Evolutionary conservation across 2,888 invertebrate genomes (phyloP), one percentile per base, ranked within the genome.

Genomic region (Sphecodes monilicornis): DNA sequence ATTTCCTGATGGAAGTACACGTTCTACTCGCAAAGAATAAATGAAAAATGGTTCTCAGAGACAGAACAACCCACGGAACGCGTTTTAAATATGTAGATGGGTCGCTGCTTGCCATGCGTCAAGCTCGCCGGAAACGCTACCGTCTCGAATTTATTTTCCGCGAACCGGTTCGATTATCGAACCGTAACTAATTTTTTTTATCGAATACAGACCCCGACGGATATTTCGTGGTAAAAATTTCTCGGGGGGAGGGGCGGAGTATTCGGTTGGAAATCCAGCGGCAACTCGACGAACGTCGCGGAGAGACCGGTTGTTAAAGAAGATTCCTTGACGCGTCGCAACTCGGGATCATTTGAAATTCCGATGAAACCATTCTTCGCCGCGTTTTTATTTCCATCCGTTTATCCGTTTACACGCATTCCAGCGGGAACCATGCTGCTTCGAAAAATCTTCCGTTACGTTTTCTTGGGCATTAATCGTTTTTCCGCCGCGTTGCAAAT

Each of bases 391-490:
- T 70, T 64, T 75, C 66, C 50, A 60, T 68, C 39, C 50, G 11
- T 36, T 50, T 39, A 41, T 66, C 60, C 36, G 39, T 72, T 69
- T 60, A 32, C 71, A 78, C 75, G 79, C 82, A 86, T 83, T 89
- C 86, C 87, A 82, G 74, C 41, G 73, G 74, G 83, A 32, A 36
- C 18, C 80, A n/a, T 84, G 88, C 86, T 78, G 88, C 87, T 89
- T 81, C 85, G 85, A 71, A 86, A 84, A 82, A 71, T 22, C 60
- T 85, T 86, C 88, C 74, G 76, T 81, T 85, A 77, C 78, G 75
- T 82, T 84, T 73, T n/a, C 54, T 54, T 84, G 90, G 90, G 90
- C 90, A 90, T 90, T 90, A 88, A 85, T 85, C 84, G 85, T 80
- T 83, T 68, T 5, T 79, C 60, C 60, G 71, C 73, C 74, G 74